A percentile compares a stretch with the other conserved stretches of the same genome.
phyloP scores from a whole-genome alignment of 2,888 invertebrate species.

The Lagria hirta region DNA sequence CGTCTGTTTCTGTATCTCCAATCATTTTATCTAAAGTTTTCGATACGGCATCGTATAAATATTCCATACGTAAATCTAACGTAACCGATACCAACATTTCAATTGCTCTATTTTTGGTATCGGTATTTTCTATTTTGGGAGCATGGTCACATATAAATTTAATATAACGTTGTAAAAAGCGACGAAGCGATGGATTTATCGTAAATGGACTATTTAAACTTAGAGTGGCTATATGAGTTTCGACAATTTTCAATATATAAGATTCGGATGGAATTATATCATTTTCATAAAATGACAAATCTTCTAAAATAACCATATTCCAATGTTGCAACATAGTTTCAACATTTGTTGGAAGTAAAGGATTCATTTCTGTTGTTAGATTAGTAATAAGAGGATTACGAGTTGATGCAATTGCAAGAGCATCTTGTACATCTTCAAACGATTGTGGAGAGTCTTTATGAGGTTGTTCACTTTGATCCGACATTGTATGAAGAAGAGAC shows the following conservation, averaged over 20 bases:
- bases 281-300: constrained; percentile 66
- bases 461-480: constrained; percentile 48
- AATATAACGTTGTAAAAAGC: constrained; percentile 64
- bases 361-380: constrained; percentile 57
- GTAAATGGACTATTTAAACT: constrained; percentile 62
- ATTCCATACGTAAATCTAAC: constrained; percentile 75
- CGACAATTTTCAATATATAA: constrained; percentile 75
- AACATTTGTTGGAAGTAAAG: constrained; percentile 59
- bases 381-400: constrained; percentile 48
- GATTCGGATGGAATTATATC: constrained; percentile 84
- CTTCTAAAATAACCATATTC: constrained; percentile 59
- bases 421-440: constrained; percentile 52
- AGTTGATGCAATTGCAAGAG: constrained; percentile 54
- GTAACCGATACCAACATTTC: constrained; percentile 75
- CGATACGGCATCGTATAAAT: constrained; percentile 65
- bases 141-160: constrained; percentile 66
- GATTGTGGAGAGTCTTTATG: constrained; percentile 56
- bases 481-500: constrained; percentile 49
- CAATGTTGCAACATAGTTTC: constrained; percentile 64
- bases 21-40: constrained; percentile 65
- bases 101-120: constrained; percentile 64
- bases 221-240: constrained; percentile 65
- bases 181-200: constrained; percentile 65
- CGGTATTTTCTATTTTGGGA: constrained; percentile 64
- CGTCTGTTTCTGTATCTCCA: constrained; percentile 65